These are phyloP conservation scores for Drosophila sp. DNA, from an alignment of 1,140 invertebrate species.

Conservation along the genomic window DNA sequence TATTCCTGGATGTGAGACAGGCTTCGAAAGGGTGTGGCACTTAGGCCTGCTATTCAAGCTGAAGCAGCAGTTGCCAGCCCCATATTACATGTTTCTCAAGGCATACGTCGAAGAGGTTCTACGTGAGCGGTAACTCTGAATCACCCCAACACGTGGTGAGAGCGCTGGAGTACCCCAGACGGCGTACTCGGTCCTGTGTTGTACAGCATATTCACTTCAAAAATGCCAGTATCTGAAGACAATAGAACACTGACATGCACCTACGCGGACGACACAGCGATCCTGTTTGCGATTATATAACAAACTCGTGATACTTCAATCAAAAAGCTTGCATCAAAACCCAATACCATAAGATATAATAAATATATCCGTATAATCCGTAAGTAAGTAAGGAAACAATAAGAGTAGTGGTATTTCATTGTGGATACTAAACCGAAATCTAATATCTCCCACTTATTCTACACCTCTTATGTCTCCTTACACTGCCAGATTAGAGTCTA, in stretches of 20 bases:
- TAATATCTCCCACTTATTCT: conserved; percentile 11
- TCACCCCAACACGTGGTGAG: neutral
- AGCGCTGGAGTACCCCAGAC: conserved; percentile 6
- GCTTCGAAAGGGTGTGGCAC: conserved; percentile 15
- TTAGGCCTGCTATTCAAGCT: conserved; percentile 10
- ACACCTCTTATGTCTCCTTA: conserved; percentile 7
- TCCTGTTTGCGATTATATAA: too few species aligned
- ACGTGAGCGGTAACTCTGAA: neutral
- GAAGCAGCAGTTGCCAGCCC: neutral
- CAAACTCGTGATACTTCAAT: too few species aligned
- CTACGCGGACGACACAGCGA: too few species aligned
- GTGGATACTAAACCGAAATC: too few species aligned
- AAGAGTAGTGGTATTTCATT: too few species aligned
- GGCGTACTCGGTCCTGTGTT: conserved; percentile 3
- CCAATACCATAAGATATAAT: too few species aligned
- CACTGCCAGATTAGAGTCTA: conserved; percentile 17
- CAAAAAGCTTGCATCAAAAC: too few species aligned
- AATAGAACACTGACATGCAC: neutral
- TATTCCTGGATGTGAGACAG: too few species aligned
- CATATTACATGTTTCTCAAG: neutral
- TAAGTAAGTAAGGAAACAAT: too few species aligned
- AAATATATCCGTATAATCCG: too few species aligned
- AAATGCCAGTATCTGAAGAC: neutral
- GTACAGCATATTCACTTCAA: conserved; percentile 3
- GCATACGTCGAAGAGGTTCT: neutral